Conservation (phyloP, 2,113 vertebrate genomes). For the Ginglymostoma cirratum region DNA sequence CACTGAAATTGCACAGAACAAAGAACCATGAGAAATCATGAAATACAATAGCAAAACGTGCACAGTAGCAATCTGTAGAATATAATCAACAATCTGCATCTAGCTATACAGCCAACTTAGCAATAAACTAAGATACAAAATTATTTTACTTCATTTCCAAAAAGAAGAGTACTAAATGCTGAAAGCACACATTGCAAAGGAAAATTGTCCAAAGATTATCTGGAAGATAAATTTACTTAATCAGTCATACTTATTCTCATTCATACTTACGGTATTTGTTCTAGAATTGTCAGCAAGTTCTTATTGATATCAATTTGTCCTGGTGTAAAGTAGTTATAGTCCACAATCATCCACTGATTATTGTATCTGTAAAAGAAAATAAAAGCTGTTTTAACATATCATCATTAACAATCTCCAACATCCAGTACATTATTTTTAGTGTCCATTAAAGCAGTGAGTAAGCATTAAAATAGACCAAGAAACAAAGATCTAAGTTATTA, state of each 20-base stretch:
- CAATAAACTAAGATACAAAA: background rate
- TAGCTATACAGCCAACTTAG: background rate
- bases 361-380: constrained; percentile 67
- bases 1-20: constrained; percentile 52
- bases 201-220: background rate
- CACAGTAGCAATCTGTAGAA: background rate
- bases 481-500: background rate
- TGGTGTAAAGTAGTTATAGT: constrained; percentile 73
- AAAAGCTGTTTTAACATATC: background rate
- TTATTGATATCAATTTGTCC: constrained; percentile 44
- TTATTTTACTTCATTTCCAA: background rate
- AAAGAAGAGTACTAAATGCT: background rate
- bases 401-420: background rate
- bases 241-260: no score
- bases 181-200: background rate
- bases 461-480: background rate
- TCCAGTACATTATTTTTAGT: background rate
- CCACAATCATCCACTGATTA: constrained; percentile 97
- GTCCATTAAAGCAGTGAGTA: background rate
- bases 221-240: background rate
- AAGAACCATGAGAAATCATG: background rate
- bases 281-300: constrained; percentile 71
- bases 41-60: background rate
- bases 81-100: background rate
- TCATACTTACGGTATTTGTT: constrained; percentile 85